Base-by-base conservation (phyloP, 2,113 vertebrate species). In the Gopherus evgoodei region DNA sequence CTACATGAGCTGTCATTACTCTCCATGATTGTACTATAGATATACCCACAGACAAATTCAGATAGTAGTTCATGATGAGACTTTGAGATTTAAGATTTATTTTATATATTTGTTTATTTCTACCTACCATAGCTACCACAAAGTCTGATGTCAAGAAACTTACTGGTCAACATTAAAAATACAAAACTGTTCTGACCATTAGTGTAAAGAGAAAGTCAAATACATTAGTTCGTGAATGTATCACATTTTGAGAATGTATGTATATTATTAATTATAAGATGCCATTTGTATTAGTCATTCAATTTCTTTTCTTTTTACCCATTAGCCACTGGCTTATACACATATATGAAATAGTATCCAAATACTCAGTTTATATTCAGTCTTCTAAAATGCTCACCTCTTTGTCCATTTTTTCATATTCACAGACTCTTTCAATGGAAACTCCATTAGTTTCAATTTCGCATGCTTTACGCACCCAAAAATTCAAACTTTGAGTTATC, bases 401-500 rank as follows among this genome's bases (percentile, higher is more conserved):
- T 96, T 98, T 98, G 90, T 97, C 82, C 57, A 96, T 95, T 91
- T 97, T 95, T 95, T 95, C 69, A 90, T 98, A 98, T 93, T 98
- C 97, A 95, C 88, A 97, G 80, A 98, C 69, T 86, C 97, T 97
- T 97, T 98, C 97, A 92, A 98, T 92, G 17, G 96, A 97, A 94
- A 97, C 87, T 76, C 96, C 95, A 84, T 97, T 98, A 13, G 94
- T 97, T 95, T 97, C 86, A 0, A 98, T 97, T 97, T 98, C 98
- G 96, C 96, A 98, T 9, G 94, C 94, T 91, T 98, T 98, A 27
- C 49, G 87, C 44, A 98, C 96, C 96, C 96, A 97, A 84, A 97
- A 96, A 92, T 96, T 98, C 53, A 98, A 92, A 86, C 93, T 97
- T 13, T 97, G 97, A 83, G 97, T 98, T 91, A 98, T 96, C 97